Evolutionary conservation across 1,140 invertebrate genomes (phyloP), one percentile per base, ranked within the genome.

Genomic region (Colletes gigas): DNA sequence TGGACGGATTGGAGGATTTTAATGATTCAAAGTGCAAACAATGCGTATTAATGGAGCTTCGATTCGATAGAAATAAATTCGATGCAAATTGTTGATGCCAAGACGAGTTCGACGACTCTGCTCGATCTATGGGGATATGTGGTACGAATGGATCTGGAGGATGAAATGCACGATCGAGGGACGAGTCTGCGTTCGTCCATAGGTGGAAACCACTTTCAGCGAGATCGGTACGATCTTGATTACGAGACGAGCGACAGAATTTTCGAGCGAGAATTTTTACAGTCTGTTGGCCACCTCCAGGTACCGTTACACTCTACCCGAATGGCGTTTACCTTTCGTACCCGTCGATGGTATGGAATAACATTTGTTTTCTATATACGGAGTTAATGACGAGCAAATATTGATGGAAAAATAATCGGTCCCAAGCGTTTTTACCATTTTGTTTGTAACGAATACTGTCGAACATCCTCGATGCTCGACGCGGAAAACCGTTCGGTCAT

Each of bases 311-410:
- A 3, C 4, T 7, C 30, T 21, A n/a, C 9, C 5, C 5, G 47
- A 5, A 3, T 4, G 19, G 9, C 39, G 41, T 73, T 72, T 59
- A 72, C 57, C 65, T 60, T 30, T 6, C 59, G 15, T 41, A 4
- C 41, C 39, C 4, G 39, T 2, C 67, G 57, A 21, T 17, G n/a
- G 21, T n/a, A 17, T 7, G 69, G 10, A 55, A 72, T 44, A 72
- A 78, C 69, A 55, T 72, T 78, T 77, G n/a, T 68, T 77, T 68
- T 77, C 30, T 50, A 50, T 77, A 77, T 21, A 14, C 21, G 21
- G 44, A 7, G 39, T 54, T 79, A 79, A 79, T 65, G 60, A 52
- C 19, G 39, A 55, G 60, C 52, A 79, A 79, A 79, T 10, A 73
- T 39, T 12, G 44, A 63, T 39, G n/a, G 60, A 66, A 55, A 50